Percentiles rank a stretch among this genome's conserved stretches.
phyloP scores from a whole-genome alignment of 2,113 vertebrate species.

The Zingel zingel region DNA sequence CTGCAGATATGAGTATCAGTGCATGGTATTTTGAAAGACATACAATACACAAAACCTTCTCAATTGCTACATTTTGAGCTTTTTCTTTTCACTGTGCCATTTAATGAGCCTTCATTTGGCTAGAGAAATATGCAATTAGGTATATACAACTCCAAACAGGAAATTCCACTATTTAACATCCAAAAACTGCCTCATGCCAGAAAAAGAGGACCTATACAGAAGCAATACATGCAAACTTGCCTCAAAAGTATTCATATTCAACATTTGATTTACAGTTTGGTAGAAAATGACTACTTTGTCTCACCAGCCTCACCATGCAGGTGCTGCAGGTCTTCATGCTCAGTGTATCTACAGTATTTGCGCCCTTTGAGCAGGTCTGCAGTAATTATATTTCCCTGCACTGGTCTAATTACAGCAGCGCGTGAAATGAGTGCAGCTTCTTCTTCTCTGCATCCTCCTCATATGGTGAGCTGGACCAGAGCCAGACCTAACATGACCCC shows the following conservation, averaged over 20 bases:
- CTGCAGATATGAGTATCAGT: conserved; percentile 24
- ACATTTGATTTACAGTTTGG: background rate
- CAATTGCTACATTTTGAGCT: background rate
- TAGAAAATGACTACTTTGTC: background rate
- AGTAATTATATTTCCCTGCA: conserved; percentile 20
- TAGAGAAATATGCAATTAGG: conserved; percentile 11
- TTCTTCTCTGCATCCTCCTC: conserved; percentile 4
- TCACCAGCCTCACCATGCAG: conserved; percentile 6
- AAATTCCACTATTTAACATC: background rate
- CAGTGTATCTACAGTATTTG: conserved; percentile 10
- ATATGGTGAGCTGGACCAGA: conserved; percentile 11
- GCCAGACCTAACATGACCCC: conserved; percentile 49
- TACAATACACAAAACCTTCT: background rate
- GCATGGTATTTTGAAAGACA: background rate
- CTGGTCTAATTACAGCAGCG: conserved; percentile 43
- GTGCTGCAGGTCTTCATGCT: conserved; percentile 1
- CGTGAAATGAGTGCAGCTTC: conserved; percentile 15
- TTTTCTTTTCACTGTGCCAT: background rate
- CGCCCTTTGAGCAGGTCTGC: conserved; percentile 12
- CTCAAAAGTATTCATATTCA: background rate
- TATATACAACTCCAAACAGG: background rate
- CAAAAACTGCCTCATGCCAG: background rate
- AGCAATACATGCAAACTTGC: background rate
- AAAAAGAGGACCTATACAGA: background rate
- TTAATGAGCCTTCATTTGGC: conserved; percentile 18